Evolutionary conservation across 2,113 vertebrate species (phyloP).

Genomic region (Malurus elegans): DNA sequence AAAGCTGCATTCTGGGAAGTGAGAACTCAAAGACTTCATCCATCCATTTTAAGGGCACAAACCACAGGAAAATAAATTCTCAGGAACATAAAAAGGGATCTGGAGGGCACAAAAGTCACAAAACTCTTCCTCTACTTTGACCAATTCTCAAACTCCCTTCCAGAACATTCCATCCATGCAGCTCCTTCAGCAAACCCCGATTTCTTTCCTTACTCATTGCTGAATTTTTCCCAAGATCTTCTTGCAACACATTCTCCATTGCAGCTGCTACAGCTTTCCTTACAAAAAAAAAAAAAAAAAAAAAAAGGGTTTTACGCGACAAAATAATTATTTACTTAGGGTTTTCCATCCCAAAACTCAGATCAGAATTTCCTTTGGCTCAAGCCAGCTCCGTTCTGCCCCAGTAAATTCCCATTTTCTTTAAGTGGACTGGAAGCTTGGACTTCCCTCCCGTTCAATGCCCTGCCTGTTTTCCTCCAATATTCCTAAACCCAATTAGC

Average conservation of each 20-base stretch:
- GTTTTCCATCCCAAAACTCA: not conserved
- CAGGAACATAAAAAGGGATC: not conserved
- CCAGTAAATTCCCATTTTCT: conserved; percentile 16
- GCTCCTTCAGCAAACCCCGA: not conserved
- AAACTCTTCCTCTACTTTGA: not conserved
- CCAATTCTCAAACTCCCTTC: not conserved
- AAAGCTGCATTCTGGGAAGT: not conserved
- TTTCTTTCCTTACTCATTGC: not conserved
- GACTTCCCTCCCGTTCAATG: not conserved
- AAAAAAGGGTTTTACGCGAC: not conserved
- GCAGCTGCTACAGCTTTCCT: not conserved
- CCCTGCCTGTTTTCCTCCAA: conserved; percentile 48
- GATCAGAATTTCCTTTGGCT: not conserved
- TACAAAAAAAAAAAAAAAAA: not conserved
- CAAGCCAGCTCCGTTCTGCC: not conserved
- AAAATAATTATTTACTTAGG: not conserved
- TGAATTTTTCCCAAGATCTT: not conserved
- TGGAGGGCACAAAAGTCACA: not conserved
- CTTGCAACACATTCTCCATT: not conserved
- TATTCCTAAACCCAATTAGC: conserved; percentile 70
- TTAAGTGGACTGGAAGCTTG: not conserved
- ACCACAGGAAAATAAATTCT: not conserved
- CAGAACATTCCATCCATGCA: not conserved
- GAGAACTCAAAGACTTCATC: not conserved
- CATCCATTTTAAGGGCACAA: not conserved